Conservation (phyloP, 2,888 invertebrate species). For the Caenorhabditis sp. region DNA sequence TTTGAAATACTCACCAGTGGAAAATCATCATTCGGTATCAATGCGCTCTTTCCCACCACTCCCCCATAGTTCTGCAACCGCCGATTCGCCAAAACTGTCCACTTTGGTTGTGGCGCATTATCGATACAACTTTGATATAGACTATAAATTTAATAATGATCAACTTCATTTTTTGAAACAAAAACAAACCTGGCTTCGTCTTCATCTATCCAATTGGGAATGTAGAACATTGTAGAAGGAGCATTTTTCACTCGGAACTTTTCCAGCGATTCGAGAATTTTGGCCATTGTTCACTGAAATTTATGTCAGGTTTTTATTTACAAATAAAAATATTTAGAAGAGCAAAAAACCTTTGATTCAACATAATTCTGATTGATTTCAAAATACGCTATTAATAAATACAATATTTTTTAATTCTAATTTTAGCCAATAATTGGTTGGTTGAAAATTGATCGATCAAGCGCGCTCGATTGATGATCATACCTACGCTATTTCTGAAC, state of each 20-base stretch:
- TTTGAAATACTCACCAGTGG: constrained; percentile 78
- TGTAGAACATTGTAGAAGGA: constrained; percentile 62
- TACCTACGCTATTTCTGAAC: no score
- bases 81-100: constrained; percentile 83
- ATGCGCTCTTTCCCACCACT: constrained; percentile 88
- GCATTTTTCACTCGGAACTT: constrained; percentile 46
- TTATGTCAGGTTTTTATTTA: no score
- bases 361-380: no score
- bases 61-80: constrained; percentile 98
- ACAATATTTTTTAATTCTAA: no score
- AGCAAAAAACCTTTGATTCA: no score
- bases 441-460: no score
- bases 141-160: constrained; percentile 76
- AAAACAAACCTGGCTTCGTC: constrained; percentile 72
- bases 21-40: constrained; percentile 85
- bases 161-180: constrained; percentile 16
- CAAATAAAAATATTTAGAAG: no score
- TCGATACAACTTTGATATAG: constrained; percentile 38
- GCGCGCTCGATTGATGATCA: no score
- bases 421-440: no score
- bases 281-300: no score
- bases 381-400: no score
- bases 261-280: constrained; percentile 24
- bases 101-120: constrained; percentile 86
- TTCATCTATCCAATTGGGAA: constrained; percentile 64